Conservation (phyloP, 2,113 vertebrate genomes). For the Delphinapterus leucas region DNA sequence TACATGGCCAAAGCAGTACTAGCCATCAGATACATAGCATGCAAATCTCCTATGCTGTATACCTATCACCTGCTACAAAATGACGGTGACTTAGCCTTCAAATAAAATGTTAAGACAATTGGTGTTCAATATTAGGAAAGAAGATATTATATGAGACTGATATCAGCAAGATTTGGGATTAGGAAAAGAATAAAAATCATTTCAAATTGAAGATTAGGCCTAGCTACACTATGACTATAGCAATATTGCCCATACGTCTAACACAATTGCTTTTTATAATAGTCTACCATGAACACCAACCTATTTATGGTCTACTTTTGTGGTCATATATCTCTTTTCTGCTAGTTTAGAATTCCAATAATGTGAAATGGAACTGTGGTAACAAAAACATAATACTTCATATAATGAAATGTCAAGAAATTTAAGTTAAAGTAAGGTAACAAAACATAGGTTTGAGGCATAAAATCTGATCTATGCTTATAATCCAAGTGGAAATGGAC, state of each 20-base stretch:
- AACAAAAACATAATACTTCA: conserved; percentile 50
- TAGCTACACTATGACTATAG: background rate
- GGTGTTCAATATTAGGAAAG: background rate
- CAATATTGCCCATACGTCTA: conserved; percentile 11
- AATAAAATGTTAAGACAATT: background rate
- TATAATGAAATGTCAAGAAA: conserved; percentile 58
- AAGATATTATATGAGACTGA: background rate
- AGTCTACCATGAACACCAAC: conserved; percentile 24
- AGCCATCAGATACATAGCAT: background rate
- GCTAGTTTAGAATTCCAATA: conserved; percentile 45
- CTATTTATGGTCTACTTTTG: conserved; percentile 56
- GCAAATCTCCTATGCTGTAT: background rate
- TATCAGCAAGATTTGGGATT: background rate
- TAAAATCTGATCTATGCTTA: conserved; percentile 51
- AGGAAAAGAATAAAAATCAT: conserved; percentile 13
- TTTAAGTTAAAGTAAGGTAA: conserved; percentile 62
- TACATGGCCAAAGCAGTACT: background rate
- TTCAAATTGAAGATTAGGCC: conserved; percentile 21
- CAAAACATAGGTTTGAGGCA: background rate
- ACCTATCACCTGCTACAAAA: background rate
- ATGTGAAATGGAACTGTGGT: conserved; percentile 44
- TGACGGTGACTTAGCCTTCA: background rate
- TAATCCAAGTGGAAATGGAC: conserved; percentile 28
- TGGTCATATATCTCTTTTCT: conserved; percentile 40
- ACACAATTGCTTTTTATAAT: conserved; percentile 49